Evolutionary conservation across 1,140 invertebrate species (phyloP), one percentile per base, ranked within the genome.

Genomic region (Alviniconcha marisindica): DNA sequence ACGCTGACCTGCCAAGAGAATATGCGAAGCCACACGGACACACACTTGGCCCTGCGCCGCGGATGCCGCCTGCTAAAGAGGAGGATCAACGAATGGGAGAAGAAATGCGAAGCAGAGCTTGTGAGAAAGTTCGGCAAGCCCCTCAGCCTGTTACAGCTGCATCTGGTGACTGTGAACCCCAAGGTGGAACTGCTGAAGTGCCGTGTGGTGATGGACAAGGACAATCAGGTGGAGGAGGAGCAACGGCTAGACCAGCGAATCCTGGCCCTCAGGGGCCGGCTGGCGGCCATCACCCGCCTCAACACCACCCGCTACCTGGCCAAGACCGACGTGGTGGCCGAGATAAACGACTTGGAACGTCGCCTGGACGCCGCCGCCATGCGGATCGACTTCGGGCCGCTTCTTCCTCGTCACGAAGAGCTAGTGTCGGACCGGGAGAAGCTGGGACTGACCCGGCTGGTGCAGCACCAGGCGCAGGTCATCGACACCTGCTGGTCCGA

Each of bases 81-180:
- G 5, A 40, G 12, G 33, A 38, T n/a, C 33, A 15, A 38, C 33
- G 56, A 0, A 7, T 40, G 14, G 44, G 44, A 0, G 12, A 63
- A n/a, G 28, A 31, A 69, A 7, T 80, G 78, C 54, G 56, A 80
- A 1, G 36, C 66, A 14, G 78, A 44, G 18, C 66, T 80, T 2
- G 21, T 66, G 38, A 80, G 28, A 14, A 80, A 80, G 38, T 80
- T 80, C 33, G 78, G 78, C 18, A 33, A 60, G 40, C 15, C 21
- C 0, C 24, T 80, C 12, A 28, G 18, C 40, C 4, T 80, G 60
- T 1, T 44, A 18, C 10, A 40, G 0, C 56, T 80, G 15, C 56
- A 80, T 24, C 36, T 66, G 21, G 28, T 42, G 2, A 42, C 40
- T 14, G 5, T 44, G 21, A 80, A 80, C n/a, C 78, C 60, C 36